A percentile compares a stretch with the other conserved stretches of the same genome.
phyloP scores from a whole-genome alignment of 1,140 invertebrate genomes.

The Geopemphigus sp. region DNA sequence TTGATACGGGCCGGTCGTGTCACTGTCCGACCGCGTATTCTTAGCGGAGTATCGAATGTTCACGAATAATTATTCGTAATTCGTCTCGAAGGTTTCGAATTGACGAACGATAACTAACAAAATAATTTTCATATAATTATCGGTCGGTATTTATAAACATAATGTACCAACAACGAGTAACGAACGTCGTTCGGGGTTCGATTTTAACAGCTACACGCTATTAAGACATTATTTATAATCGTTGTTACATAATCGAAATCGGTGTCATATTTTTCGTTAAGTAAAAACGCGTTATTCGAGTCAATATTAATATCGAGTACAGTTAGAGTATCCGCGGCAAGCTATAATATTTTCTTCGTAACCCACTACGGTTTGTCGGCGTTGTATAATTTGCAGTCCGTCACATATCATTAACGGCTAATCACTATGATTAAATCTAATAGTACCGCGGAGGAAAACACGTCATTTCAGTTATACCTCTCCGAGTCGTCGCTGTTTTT shows the following conservation, averaged over 20 bases:
- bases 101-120: too few species aligned
- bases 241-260: neutral
- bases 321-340: neutral
- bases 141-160: too few species aligned
- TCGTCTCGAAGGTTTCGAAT: too few species aligned
- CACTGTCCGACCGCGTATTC: too few species aligned
- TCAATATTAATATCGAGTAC: slow-evolving; percentile 13
- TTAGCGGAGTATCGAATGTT: too few species aligned
- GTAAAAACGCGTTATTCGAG: neutral
- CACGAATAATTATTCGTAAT: too few species aligned
- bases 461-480: neutral
- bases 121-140: too few species aligned
- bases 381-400: slow-evolving; percentile 10
- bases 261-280: neutral
- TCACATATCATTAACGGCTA: slow-evolving; percentile 5
- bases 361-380: neutral
- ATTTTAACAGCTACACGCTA: neutral
- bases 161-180: too few species aligned
- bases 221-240: slow-evolving; percentile 9
- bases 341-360: neutral
- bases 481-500: neutral
- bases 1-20: too few species aligned
- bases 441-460: neutral
- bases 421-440: slow-evolving; percentile 18
- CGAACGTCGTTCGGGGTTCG: neutral